Evolutionary conservation across 2,888 invertebrate species (phyloP), one percentile per base, ranked within the genome.

Genomic region (Napeogenes inachia): DNA sequence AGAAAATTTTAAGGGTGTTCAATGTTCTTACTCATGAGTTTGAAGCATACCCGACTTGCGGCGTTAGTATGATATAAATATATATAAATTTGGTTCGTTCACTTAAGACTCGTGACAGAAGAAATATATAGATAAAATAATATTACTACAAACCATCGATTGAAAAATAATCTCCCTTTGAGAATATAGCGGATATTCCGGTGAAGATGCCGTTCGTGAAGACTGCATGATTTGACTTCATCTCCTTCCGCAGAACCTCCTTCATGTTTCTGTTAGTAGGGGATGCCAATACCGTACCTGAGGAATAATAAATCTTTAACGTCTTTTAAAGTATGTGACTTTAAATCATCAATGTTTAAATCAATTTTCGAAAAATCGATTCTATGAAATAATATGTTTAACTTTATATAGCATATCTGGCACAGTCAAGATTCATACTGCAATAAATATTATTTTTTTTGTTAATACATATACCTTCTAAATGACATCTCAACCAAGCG

Each of bases 91-190:
- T 21, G 21, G 21, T 21, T 21, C 21, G 21, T 21, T 21, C 21
- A 21, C 21, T 21, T 21, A 21, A 21, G 21, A 21, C 21, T 21
- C 21, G 1, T 21, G 21, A 21, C 21, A 21, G 21, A 21, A 21
- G 21, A 21, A 21, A 21, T 21, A 21, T 21, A 21, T 21, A 21
- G 21, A 21, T 21, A 21, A 21, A 21, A 21, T 21, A 8, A 8
- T 8, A 50, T 30, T 21, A 21, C 30, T 30, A 56, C 54, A 45
- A 61, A 77, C 77, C 76, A 69, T 75, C 76, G 50, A 77, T 45
- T 30, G 76, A 75, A 32, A 70, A 68, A 60, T 70, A 77, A 58
- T 74, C 73, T 54, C 77, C 78, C 54, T 72, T 76, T 3, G 77
- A 76, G 60, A 76, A 76, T 0, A 65, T 71, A 1, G 75, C 71